Evolutionary conservation across 2,888 invertebrate genomes (phyloP).

Genomic region (Eupithecia abbreviata): DNA sequence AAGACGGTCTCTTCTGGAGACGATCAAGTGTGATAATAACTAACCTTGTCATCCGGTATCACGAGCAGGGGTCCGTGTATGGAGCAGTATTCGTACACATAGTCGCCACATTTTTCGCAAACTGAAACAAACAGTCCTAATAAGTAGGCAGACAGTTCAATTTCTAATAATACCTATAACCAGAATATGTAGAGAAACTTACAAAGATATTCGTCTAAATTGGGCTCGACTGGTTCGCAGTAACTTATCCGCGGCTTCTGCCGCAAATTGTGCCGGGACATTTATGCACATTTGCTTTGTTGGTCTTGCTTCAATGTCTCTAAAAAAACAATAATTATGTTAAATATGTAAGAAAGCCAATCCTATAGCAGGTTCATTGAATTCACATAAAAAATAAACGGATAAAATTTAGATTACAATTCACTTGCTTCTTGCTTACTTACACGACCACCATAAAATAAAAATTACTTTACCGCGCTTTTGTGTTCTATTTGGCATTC

Average conservation of each 20-base stretch:
- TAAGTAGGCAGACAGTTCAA: no score
- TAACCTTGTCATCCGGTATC: slow-evolving; percentile 63
- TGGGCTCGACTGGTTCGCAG: slow-evolving; percentile 57
- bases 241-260: slow-evolving; percentile 51
- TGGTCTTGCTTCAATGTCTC: not conserved
- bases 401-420: not conserved
- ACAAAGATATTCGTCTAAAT: slow-evolving; percentile 57
- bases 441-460: not conserved
- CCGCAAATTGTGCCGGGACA: slow-evolving; percentile 35
- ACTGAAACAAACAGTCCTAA: slow-evolving; percentile 43
- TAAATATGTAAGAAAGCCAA: not conserved
- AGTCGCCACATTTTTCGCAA: slow-evolving; percentile 59
- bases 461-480: not conserved
- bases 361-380: not conserved
- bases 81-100: slow-evolving; percentile 63
- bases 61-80: slow-evolving; percentile 61
- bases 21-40: not conserved
- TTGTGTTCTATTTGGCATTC: not conserved
- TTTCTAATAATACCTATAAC: no score
- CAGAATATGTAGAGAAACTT: slow-evolving; percentile 35
- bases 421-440: not conserved
- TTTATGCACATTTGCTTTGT: not conserved
- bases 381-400: not conserved
- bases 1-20: no score
- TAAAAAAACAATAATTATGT: slow-evolving; percentile 3